A percentile compares a stretch with the other conserved stretches of the same genome.
These are phyloP conservation scores for Capromys pilorides DNA, from an alignment of 2,797 vertebrate genomes.

Conservation along the genomic window DNA sequence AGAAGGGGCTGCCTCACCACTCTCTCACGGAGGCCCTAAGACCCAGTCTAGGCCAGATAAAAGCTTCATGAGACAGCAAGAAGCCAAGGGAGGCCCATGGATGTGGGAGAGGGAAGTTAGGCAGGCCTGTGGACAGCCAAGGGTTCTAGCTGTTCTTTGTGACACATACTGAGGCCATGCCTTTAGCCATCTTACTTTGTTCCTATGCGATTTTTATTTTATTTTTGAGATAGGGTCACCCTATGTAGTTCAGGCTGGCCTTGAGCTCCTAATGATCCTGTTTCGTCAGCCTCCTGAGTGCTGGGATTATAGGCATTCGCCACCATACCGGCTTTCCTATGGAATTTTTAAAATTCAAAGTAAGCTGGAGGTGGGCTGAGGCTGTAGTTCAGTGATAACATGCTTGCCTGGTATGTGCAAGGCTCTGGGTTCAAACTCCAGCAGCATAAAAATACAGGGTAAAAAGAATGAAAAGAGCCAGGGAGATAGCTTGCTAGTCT, in stretches of 20 bases:
- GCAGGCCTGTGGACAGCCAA: background rate
- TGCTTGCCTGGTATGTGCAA: background rate
- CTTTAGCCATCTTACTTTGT: background rate
- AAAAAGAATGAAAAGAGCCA: too few relatives aligned
- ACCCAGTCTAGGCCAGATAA: slow-evolving; percentile 13
- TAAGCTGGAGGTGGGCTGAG: background rate
- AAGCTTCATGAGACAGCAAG: background rate
- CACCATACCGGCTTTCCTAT: background rate
- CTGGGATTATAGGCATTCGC: background rate
- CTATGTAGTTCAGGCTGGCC: background rate
- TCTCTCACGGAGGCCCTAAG: background rate
- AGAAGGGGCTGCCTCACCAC: background rate
- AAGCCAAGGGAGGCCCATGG: background rate
- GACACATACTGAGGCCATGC: background rate
- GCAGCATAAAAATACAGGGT: background rate
- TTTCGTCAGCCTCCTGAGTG: background rate
- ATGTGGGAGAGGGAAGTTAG: background rate
- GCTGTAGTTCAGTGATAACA: background rate
- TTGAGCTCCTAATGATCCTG: background rate
- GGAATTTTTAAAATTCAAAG: slow-evolving; percentile 30
- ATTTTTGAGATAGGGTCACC: background rate
- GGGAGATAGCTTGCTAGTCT: too few relatives aligned
- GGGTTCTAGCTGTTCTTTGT: background rate
- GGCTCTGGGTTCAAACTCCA: background rate
- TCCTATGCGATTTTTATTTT: background rate